phyloP scores from a whole-genome alignment of 2,888 invertebrate genomes.

The Oligia fasciuncula region DNA sequence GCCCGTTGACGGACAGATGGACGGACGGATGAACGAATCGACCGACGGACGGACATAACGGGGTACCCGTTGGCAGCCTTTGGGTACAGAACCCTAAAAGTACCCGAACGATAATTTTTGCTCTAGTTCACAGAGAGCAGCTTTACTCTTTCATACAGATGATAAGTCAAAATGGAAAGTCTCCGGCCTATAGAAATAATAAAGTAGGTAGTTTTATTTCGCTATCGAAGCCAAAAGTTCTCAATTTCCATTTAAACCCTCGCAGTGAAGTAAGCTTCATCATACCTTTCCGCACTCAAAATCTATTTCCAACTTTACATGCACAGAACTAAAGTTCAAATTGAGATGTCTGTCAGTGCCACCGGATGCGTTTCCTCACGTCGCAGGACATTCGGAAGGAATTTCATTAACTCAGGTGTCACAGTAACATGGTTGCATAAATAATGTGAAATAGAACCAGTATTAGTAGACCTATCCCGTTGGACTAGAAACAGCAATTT shows the following conservation, averaged over 20 bases:
- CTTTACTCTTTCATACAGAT: background rate
- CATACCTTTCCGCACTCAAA: constrained; percentile 1
- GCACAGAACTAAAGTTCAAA: constrained; percentile 10
- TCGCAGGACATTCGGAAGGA: constrained; percentile 36
- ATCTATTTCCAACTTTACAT: background rate
- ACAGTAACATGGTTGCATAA: constrained; percentile 39
- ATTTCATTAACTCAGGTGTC: constrained; percentile 49
- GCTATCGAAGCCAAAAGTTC: background rate
- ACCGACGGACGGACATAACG: no score
- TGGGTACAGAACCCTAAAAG: background rate
- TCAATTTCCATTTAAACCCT: constrained; percentile 12
- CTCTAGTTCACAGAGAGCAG: background rate
- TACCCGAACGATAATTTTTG: background rate
- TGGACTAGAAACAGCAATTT: constrained; percentile 12
- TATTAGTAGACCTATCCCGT: constrained; percentile 34
- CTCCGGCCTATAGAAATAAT: background rate
- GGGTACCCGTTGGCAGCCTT: no score
- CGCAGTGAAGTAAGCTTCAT: constrained; percentile 7
- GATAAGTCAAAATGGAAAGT: constrained; percentile 10
- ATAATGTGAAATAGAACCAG: constrained; percentile 39
- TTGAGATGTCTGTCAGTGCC: background rate
- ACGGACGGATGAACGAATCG: no score
- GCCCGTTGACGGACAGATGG: no score
- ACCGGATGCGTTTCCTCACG: constrained; percentile 32
- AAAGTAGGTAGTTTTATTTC: constrained; percentile 3